phyloP scores from a whole-genome alignment of 2,113 vertebrate genomes.

The Cricetomys ansorgei region DNA sequence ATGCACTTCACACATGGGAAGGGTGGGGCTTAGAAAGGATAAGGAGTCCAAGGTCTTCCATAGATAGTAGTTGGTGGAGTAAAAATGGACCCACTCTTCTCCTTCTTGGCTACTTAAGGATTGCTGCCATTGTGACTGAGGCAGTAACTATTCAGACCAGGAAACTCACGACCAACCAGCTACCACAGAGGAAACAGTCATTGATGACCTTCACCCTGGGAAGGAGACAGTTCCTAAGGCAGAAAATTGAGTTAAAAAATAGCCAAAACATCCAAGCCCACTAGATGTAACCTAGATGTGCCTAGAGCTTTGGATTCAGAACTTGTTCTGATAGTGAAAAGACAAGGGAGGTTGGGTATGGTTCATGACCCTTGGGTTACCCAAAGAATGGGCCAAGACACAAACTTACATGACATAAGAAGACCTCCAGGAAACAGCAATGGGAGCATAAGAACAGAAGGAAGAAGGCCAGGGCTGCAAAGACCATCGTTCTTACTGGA shows the following conservation, averaged over 20 bases:
- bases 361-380: neutral
- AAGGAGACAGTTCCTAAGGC: neutral
- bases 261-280: neutral
- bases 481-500: neutral
- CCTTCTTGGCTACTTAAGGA: too few species aligned
- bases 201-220: neutral
- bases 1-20: neutral
- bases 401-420: neutral
- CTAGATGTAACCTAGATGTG: neutral
- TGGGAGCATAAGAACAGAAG: neutral
- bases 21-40: slow-evolving; percentile 6
- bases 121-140: neutral
- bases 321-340: neutral
- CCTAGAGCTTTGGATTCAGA: neutral
- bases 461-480: neutral
- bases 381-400: neutral
- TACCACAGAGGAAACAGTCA: neutral
- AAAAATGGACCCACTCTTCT: neutral
- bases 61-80: neutral
- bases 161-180: too few species aligned
- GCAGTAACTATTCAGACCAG: neutral
- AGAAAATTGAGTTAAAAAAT: neutral
- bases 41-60: neutral
- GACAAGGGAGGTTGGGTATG: neutral
- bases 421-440: neutral